Percentiles rank a stretch among this genome's conserved stretches.
Conservation (phyloP, 2,113 vertebrate species). For the Corynorhinus townsendii region DNA sequence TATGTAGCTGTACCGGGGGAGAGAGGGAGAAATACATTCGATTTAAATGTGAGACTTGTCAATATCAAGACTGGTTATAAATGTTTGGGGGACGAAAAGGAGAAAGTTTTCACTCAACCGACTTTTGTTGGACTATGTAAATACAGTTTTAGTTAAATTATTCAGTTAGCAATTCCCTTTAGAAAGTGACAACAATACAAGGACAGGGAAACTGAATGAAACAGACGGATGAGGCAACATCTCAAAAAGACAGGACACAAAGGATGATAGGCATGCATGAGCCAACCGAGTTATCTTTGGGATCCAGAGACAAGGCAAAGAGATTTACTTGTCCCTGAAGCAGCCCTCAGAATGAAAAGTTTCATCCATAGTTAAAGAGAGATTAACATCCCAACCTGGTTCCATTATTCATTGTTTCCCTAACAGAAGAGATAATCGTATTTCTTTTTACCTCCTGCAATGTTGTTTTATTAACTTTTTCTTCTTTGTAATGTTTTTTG, state of each 20-base stretch:
- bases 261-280: background rate
- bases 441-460: background rate
- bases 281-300: background rate
- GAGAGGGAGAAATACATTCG: background rate
- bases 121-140: background rate
- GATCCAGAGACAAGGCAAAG: background rate
- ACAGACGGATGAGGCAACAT: background rate
- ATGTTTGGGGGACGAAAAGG: background rate
- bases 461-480: constrained; percentile 14
- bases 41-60: background rate
- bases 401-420: background rate
- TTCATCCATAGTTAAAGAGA: background rate
- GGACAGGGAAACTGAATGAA: background rate
- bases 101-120: background rate
- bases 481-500: background rate
- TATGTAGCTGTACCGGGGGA: background rate
- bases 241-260: background rate
- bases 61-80: background rate
- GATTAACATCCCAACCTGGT: background rate
- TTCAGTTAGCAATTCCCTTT: constrained; percentile 11
- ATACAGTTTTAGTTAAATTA: background rate
- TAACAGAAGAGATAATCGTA: background rate
- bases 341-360: fast-evolving
- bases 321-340: background rate
- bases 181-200: constrained; percentile 6